Evolutionary conservation across 2,888 invertebrate genomes (phyloP), one percentile per base, ranked within the genome.

Genomic region (Cremastinae sp.): DNA sequence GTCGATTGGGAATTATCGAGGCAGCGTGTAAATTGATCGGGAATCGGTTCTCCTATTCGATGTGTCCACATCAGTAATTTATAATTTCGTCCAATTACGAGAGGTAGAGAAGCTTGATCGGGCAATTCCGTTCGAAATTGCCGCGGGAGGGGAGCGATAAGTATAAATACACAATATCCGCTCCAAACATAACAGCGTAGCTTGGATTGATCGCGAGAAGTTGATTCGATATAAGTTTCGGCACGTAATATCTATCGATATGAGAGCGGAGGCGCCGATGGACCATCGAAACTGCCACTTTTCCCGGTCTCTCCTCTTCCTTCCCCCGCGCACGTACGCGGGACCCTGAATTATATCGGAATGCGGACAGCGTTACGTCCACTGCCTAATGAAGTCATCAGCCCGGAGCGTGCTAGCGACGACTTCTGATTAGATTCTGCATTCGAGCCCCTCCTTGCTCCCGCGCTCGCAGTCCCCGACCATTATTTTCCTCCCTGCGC

Each of bases 351-450:
- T 18, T 59, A 35, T 70, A 87, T 88, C 86, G 84, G 82, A 83
- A 89, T 88, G 86, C 89, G 81, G 83, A 75, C 74, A 81, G 85
- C 87, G 87, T 88, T 83, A 80, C 79, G 79, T 72, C 58, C 28
- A 69, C 80, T 85, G 86, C 85, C 86, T 89, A 88, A 89, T 88
- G 88, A 88, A 86, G 86, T 85, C 85, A 88, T 89, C 87, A 85
- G 82, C 69, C 68, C 76, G 83, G 85, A 84, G 86, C 88, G 88
- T 88, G 89, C 85, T 85, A 83, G 82, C 62, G 37, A 51, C 64
- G 72, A 72, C 72, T 78, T 75, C 76, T 88, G 88, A 88, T 88
- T 88, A 88, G 86, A 88, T 85, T 83, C 83, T 84, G 82, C 84
- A 83, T 82, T 74, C 55, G 74, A 65, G 39, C 59, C 18, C 20